Conservation (phyloP, 2,797 vertebrate species). For the Merluccius polli region DNA sequence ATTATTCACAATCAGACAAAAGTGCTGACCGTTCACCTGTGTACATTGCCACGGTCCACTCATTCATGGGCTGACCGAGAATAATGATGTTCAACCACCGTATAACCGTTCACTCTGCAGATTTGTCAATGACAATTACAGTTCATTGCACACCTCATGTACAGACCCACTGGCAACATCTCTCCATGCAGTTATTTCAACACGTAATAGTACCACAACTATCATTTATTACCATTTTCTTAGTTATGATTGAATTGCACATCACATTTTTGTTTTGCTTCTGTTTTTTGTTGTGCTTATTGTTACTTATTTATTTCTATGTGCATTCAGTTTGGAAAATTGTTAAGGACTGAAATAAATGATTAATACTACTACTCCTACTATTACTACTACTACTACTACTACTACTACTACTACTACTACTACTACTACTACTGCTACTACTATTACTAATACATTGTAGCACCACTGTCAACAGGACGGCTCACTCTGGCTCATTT, state of each 20-base stretch:
- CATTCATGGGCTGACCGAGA: neutral
- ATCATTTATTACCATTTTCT: neutral
- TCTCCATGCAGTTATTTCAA: neutral
- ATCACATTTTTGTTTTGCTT: neutral
- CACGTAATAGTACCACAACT: neutral
- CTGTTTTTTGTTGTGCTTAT: too few species aligned
- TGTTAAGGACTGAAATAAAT: too few species aligned
- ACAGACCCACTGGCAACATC: neutral
- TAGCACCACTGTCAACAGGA: neutral
- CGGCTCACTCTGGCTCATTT: neutral
- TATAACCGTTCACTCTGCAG: neutral
- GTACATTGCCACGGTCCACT: neutral
- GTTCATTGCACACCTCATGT: neutral
- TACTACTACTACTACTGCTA: too few species aligned
- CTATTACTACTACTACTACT: too few species aligned
- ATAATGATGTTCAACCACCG: neutral
- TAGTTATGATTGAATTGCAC: neutral
- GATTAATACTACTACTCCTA: too few species aligned
- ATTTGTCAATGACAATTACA: too few species aligned
- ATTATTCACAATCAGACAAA: neutral
- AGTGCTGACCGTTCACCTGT: neutral
- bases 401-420: too few species aligned
- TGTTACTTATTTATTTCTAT: too few species aligned
- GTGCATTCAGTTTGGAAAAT: too few species aligned
- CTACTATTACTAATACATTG: too few species aligned